Base-by-base conservation (phyloP, 2,113 vertebrate genomes). In the Anseranas semipalmata region DNA sequence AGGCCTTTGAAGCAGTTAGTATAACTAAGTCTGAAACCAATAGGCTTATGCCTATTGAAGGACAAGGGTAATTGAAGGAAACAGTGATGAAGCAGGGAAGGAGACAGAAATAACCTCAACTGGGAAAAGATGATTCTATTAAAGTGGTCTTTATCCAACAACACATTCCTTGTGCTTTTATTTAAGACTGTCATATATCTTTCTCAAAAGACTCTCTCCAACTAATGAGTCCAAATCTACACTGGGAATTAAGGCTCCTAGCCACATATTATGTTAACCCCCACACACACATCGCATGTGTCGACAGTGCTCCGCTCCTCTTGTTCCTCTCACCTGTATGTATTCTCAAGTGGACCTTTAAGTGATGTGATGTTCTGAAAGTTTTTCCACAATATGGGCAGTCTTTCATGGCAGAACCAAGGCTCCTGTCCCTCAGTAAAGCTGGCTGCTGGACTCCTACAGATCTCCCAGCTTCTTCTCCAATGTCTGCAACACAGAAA, bases 311-410 rank as follows among this genome's bases (percentile, higher is more conserved):
- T 65, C 82, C 15, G 0, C 66, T 81, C 37, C 58, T 15, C 86
- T 62, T 24, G 17, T 37, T n/a, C 71, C 78, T 95, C 99, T 99
- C 97, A 99, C 99, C 99, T 99, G 99, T 99, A 95, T 99, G 99
- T 98, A 99, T 99, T 98, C 99, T 98, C 98, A 99, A 99, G 98
- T 99, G 99, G 94, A 99, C 99, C 97, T 99, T 99, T 96, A 99
- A 98, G 97, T 99, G 99, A 87, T 99, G 99, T 58, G 99, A 99
- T 59, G 99, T 99, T 97, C 99, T 98, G 98, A 99, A 99, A 62
- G 99, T 99, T 97, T 99, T 99, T 95, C 99, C 99, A 90, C 99
- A 99, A 97, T 99, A 99, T 27, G 99, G 99, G 92, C 99, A 99
- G 97, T 99, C 99, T 98, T 99, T 99, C 98, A 99, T 99, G 97